Base-by-base conservation (phyloP, 2,888 invertebrate species). In the Pammene aurita region DNA sequence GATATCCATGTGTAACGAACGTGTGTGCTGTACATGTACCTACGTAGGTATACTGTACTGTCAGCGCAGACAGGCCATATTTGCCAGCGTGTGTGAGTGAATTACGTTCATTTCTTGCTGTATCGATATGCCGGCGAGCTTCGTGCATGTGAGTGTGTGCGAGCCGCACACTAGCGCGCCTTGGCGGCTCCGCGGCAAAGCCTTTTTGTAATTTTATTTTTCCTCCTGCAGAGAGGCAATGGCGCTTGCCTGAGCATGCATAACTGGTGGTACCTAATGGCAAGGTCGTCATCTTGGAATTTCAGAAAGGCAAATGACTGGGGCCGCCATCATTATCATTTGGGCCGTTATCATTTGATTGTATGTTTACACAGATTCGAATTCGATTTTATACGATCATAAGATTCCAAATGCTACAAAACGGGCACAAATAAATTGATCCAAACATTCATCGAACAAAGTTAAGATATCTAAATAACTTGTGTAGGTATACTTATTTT, bases 121-220 rank as follows among this genome's bases (percentile, higher is more conserved):
- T 84, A 81, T 81, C 77, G 84, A 82, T 76, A 82, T 83, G 80
- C 81, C 82, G 80, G 78, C 82, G 83, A 84, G 86, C 84, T 83
- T 83, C 78, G 75, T 73, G 74, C 78, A 74, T 72, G 74, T 76
- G 76, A 79, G 73, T 86, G 85, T 87, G 84, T 84, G 80, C 67
- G 71, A 56, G 77, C 76, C 77, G 81, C 88, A 85, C 85, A 86
- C 88, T 78, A 74, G 75, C 79, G 79, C 77, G 75, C 76, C 78
- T 79, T 80, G 80, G 83, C 81, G 80, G 84, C 87, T 83, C 82
- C 77, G 85, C 85, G 82, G 84, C 86, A 80, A 76, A 86, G 86
- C 85, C 89, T 89, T 90, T 88, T 90, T 89, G 84, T 90, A 80
- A 80, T 88, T 89, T 90, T 89, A 86, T 90, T 92, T 91, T 90